Base-by-base conservation (phyloP, 2,888 invertebrate species). In the Drosophila rubida region DNA sequence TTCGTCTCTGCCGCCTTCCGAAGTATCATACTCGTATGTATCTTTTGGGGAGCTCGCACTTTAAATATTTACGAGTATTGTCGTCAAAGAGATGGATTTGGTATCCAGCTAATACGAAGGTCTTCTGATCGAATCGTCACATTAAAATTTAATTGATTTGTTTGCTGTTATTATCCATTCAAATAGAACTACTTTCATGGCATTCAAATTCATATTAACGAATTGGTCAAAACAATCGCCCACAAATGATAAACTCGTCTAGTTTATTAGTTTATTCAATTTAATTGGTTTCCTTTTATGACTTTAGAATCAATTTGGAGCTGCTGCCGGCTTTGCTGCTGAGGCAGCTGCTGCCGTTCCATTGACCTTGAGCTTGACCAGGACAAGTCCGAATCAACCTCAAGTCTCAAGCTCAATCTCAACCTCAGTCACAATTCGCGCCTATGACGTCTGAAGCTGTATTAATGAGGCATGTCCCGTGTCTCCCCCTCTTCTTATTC, bases 281-380 rank as follows among this genome's bases (percentile, higher is more conserved):
- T 78, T 65, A 80, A 83, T 65, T 65, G 77, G 65, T 63, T 71
- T 77, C 80, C 71, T 74, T 74, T 74, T 70, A 74, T 55, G 66
- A 63, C 23, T 55, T 13, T 41, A 48, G 54, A 58, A 57, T 42
- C 19, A 4, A 44, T n/a, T 39, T 14, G 22, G 23, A 3, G 42
- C 16, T 51, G 27, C 13, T 6, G 41, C 25, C 13, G 22, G 23
- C 1, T 32, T n/a, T 51, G 27, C 13, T 6, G 41, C 25, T 53
- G 27, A 27, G 9, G 32, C 32, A 11, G 32, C 32, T 32, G 8
- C 7, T 14, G 2, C 8, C 0, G 53, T 42, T 54, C 6, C 42
- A 42, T 23, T 55, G 59, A 71, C 74, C 74, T 76, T 74, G 62
- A 63, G 41, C 23, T 64, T 61, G 65, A 62, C 19, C 62, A 76